Base-by-base conservation (phyloP, 2,888 invertebrate genomes). In the Drosophila nr. fundita region DNA sequence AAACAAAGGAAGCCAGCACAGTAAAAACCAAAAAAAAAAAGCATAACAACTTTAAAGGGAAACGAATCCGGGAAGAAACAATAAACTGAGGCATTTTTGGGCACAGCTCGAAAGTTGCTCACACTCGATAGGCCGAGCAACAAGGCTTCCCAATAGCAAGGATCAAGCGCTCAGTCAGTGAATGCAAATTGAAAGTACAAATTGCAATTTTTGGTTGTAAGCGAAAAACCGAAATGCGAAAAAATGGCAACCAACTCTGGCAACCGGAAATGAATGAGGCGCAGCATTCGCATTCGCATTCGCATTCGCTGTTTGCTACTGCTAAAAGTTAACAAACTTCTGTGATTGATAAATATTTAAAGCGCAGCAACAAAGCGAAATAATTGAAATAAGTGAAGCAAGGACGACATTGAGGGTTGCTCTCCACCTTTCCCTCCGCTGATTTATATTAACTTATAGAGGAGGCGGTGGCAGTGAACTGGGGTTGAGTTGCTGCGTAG, bases 281-380 rank as follows among this genome's bases (percentile, higher is more conserved):
- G 65, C 53, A 27, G 36, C 40, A 45, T 24, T 32, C 55, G 24
- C 27, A 34, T 67, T 38, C 42, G 36, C 40, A 45, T 24, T 32
- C 55, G 24, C 27, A 34, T 67, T 38, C 42, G 32, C n/a, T 8
- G 38, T 45, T 45, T 38, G 49, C 61, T 52, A 63, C 53, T 71
- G 77, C 65, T n/a, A 73, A 89, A 91, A 90, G 91, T 88, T 90
- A 91, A 91, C 92, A 92, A 92, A 92, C 91, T 92, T 87, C 78
- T 80, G 87, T 92, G 92, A 93, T 93, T 93, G 92, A 92, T 92
- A 92, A 93, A 93, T 93, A 93, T 93, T 93, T 92, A 92, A 93
- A 88, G 87, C 90, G 88, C 89, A 90, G 81, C 86, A 92, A 91
- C 92, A 92, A 92, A 91, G 92, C 92, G 89, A 93, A 93, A 92